A percentile compares a stretch with the other conserved stretches of the same genome.
phyloP scores from a whole-genome alignment of 30 jellyfish, hydroid and myxozoan species.

The Cassiopea andromeda region DNA sequence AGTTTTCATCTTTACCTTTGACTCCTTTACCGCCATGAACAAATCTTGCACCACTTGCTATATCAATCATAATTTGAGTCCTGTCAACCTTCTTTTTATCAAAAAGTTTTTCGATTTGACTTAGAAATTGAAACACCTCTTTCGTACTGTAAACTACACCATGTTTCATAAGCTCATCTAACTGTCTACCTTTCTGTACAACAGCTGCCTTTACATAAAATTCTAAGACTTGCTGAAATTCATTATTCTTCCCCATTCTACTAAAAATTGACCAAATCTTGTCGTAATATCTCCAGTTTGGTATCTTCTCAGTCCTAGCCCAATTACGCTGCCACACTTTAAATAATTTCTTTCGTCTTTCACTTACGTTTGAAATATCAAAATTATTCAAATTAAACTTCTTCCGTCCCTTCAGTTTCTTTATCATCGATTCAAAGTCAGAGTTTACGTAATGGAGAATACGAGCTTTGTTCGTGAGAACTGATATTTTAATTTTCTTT shows the following conservation, averaged over 20 bases:
- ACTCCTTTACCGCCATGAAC: conserved; percentile 35
- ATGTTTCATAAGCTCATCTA: conserved; percentile 10
- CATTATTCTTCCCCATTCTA: neutral
- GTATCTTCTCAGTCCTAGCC: conserved; percentile 50
- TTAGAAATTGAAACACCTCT: conserved; percentile 35
- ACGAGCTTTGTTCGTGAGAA: conserved; percentile 29
- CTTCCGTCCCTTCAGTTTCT: conserved; percentile 49
- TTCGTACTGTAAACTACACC: conserved; percentile 49
- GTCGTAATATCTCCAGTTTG: conserved; percentile 47
- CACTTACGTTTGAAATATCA: conserved; percentile 28
- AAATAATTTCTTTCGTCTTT: conserved; percentile 5
- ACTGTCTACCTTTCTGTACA: conserved; percentile 18
- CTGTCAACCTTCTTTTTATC: conserved; percentile 23
- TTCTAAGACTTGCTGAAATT: conserved; percentile 18
- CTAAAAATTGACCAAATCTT: conserved; percentile 63
- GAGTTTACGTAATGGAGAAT: conserved; percentile 71
- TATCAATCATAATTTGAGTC: conserved; percentile 4
- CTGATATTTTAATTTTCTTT: conserved; percentile 44
- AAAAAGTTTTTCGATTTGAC: conserved; percentile 18
- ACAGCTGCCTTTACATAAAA: conserved; percentile 47
- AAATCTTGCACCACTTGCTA: conserved; percentile 32
- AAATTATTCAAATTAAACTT: conserved; percentile 23
- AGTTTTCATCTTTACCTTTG: neutral
- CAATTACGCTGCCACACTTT: conserved; percentile 18
- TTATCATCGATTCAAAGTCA: conserved; percentile 52